These are phyloP conservation scores for Psittacula derbiana DNA, from an alignment of 2,797 vertebrate species.

Conservation along the genomic window DNA sequence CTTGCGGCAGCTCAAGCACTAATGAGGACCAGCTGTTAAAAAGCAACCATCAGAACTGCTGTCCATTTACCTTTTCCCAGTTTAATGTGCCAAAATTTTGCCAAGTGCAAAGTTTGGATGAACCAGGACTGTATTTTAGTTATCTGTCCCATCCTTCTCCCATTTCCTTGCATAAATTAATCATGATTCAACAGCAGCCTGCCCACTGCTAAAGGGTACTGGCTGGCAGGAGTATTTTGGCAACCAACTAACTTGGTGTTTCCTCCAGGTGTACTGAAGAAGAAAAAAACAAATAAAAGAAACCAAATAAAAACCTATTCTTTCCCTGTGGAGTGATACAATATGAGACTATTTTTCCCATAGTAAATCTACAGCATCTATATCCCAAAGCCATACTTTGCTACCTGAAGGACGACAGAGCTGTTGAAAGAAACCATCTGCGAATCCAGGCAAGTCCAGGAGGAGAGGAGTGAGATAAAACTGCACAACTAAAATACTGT, in stretches of 20 bases:
- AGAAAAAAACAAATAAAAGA: too few relatives aligned
- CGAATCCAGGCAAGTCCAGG: not conserved
- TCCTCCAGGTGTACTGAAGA: not conserved
- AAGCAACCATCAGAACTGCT: not conserved
- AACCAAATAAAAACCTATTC: not conserved
- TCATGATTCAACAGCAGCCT: not conserved
- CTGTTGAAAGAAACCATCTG: not conserved
- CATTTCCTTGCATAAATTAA: not conserved
- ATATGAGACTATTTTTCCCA: not conserved
- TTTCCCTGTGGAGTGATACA: not conserved
- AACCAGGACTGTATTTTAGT: not conserved
- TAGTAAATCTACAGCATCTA: not conserved
- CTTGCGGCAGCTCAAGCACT: not conserved
- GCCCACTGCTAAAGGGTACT: not conserved
- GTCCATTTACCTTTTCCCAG: not conserved
- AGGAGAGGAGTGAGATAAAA: not conserved
- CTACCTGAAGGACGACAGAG: not conserved
- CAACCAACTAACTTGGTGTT: not conserved
- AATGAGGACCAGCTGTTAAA: not conserved
- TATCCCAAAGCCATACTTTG: not conserved
- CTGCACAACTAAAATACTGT: not conserved
- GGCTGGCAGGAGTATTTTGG: not conserved
- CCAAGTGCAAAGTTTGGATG: not conserved
- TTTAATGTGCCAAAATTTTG: not conserved
- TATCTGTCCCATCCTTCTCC: not conserved